Base-by-base conservation (phyloP, 2,113 vertebrate species). In the Coracopsis vasa region DNA sequence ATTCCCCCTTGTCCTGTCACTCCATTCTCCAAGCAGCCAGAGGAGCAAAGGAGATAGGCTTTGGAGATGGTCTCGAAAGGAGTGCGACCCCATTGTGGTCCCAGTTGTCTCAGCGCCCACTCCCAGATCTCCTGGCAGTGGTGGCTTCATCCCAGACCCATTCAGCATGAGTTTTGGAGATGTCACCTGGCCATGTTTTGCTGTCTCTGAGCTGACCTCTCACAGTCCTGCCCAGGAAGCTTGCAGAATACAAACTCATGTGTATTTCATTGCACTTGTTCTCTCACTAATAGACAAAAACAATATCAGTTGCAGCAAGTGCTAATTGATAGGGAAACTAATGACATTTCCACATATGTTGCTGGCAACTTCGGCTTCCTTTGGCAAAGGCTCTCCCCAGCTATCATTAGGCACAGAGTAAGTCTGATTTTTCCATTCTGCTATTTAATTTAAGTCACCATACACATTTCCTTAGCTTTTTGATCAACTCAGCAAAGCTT, bases 331-430 rank as follows among this genome's bases (percentile, higher is more conserved):
- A 90, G 79, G 74, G 53, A 93, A 86, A 77, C 48, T 90, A 83
- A 83, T 90, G 79, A 86, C 81, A 90, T 94, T 94, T 94, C 78
- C 85, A 65, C 85, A 44, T 88, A 88, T 80, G 82, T 45, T 90
- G 62, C 80, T 95, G 79, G 75, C 75, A 96, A 28, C 58, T 90
- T 92, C 85, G 69, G 24, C 72, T 95, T 94, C 92, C 82, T 92
- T 80, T 96, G 88, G 90, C 88, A 94, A 90, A 81, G 27, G 24
- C 29, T 89, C 42, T 71, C 80, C 35, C 53, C 21, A 83, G 71
- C 47, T 93, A 60, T 64, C 33, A 53, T 86, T 80, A 69, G 56
- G 82, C 16, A 11, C 66, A 39, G 86, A 78, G 27, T 31, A 83
- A 73, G n/a, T 48, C 44, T 80, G 54, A 28, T 62, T 73, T 89